A percentile compares a stretch with the other conserved stretches of the same genome.
phyloP scores from a whole-genome alignment of 1,140 invertebrate species.

The Drosophila funebris region DNA sequence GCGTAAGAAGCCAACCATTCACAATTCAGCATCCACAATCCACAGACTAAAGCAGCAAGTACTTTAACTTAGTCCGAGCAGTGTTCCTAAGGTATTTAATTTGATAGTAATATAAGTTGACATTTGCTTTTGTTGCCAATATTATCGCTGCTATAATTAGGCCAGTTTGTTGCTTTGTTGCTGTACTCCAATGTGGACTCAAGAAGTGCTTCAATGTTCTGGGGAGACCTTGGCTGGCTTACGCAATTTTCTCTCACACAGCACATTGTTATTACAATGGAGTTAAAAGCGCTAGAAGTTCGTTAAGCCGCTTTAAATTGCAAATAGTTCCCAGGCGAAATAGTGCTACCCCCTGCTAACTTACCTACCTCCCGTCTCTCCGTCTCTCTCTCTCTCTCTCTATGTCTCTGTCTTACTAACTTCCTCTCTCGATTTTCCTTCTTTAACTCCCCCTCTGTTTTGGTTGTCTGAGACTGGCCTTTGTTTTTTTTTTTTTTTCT shows the following conservation, averaged over 20 bases:
- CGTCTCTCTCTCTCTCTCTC: not conserved
- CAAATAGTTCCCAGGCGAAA: constrained; percentile 60
- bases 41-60: not conserved
- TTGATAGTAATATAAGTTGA: not conserved
- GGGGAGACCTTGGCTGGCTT: constrained; percentile 3
- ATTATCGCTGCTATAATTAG: not conserved
- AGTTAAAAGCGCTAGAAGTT: not conserved
- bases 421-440: not conserved
- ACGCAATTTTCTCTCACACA: constrained; percentile 44
- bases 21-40: not conserved
- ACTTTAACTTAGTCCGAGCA: not conserved
- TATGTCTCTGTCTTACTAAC: not conserved
- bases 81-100: not conserved
- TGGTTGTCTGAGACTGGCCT: constrained; percentile 10
- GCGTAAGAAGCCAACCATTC: no score
- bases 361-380: no score
- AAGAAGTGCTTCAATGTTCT: constrained; percentile 6
- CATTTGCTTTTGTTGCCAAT: not conserved
- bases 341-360: not conserved
- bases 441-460: not conserved
- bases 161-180: not conserved
- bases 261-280: constrained; percentile 19
- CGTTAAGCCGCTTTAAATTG: constrained; percentile 59
- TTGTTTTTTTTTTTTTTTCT: no score
- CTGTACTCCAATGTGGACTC: not conserved